Base-by-base conservation (phyloP, 2,797 vertebrate genomes). In the Orestias chungarensis region DNA sequence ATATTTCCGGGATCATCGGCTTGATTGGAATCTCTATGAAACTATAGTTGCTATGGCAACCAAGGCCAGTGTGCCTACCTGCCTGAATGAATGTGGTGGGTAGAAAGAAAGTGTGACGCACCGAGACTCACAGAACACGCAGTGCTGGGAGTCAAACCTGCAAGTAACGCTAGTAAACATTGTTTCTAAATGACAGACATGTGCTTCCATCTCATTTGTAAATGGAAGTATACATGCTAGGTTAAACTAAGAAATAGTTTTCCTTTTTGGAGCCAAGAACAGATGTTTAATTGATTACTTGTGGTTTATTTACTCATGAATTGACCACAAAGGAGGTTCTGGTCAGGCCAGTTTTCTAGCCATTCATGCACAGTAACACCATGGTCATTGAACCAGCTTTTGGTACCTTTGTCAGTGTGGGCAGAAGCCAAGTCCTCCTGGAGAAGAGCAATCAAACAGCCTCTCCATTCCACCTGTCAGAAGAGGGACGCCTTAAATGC, bases 21-120 rank as follows among this genome's bases (percentile, higher is more conserved):
- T 82, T 82, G 79, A 91, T 92, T 74, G 64, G 73, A 90, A 87
- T 88, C 82, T 75, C 85, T 75, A 82, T 83, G 64, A 75, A 86
- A 79, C 66, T 82, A 76, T 88, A 86, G 93, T 94, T 92, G 81
- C 93, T 87, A 94, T 93, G 91, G 94, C 84, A 94, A 95, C 94
- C 17, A 87, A 93, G 86, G 88, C 83, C 85, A 49, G 70, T 71
- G 49, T 81, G 72, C 74, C 67, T 81, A 71, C 74, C 67, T 50
- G 73, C 70, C 49, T 78, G 80, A 42, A 74, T 62, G 73, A 29
- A 25, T 76, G 73, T 71, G 77, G 73, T 80, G 72, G 80, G 55
- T 84, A n/a, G 82, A 78, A 72, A 68, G 82, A 65, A 46, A 27
- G 81, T 73, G 82, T 42, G 70, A 73, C 1, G 49, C 15, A 6